Evolutionary conservation across 2,797 vertebrate species (phyloP), one percentile per base, ranked within the genome.

Genomic region (Alectoris magna): DNA sequence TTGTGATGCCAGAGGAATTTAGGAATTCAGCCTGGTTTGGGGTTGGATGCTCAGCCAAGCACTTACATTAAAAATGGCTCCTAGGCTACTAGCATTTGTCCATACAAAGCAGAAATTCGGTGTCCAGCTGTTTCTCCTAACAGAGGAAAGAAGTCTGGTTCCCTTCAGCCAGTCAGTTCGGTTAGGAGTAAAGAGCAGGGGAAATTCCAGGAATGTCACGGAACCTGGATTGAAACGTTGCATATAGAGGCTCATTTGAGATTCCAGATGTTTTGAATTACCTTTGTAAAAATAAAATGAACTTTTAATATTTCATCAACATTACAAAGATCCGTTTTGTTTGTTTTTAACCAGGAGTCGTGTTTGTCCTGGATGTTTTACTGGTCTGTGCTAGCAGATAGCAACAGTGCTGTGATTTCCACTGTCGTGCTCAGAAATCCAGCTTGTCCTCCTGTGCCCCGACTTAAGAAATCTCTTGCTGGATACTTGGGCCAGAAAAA

Each of bases 261-360:
- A 86, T 84, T 92, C 91, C 95, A 96, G 90, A 94, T 94, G 77
- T 86, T 96, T 92, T 21, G 7, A 70, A 88, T 94, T 79, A 64
- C 64, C 77, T 84, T 82, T 58, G 44, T 75, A 76, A 93, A 92
- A 93, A 76, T 60, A 70, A 94, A 92, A 48, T 3, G 3, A 70
- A 60, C 55, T 74, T 95, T 62, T 91, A 88, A 84, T 84, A 74
- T 60, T 84, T 82, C 36, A 71, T 90, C 68, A 72, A 29, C 4
- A 2, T 91, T 74, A 75, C 23, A 73, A 84, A 90, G 67, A 79
- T 51, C 46, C 83, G 44, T 41, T 64, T 68, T 67, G 22, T 84
- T 93, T 93, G 48, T 73, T 78, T 94, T 84, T 58, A 91, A 90
- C 71, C 64, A 67, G 91, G 81, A 76, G 24, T 87, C 16, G 1